These are phyloP conservation scores for Sclerodermus sp. DNA, from an alignment of 2,888 invertebrate genomes.

Conservation along the genomic window DNA sequence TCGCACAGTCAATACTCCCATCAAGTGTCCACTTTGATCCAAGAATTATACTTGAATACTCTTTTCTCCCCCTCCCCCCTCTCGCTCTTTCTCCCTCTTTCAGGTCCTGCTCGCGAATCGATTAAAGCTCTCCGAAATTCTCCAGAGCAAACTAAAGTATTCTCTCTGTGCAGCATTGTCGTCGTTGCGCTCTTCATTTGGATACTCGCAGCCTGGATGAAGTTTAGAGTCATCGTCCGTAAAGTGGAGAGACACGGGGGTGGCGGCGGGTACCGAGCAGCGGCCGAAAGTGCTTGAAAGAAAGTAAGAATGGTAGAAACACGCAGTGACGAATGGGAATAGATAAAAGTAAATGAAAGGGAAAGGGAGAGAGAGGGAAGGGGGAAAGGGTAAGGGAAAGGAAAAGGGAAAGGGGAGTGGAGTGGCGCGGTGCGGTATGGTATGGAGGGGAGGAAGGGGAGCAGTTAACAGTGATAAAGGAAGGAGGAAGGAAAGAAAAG, in stretches of 20 bases:
- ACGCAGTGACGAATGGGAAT: not conserved
- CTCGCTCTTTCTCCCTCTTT: constrained; percentile 6
- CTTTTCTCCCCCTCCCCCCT: constrained; percentile 6
- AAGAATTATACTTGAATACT: not conserved
- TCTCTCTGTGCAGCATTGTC: too few species aligned
- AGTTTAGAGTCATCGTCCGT: too few species aligned
- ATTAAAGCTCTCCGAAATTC: not conserved
- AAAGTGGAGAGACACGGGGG: too few species aligned
- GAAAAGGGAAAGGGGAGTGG: not conserved
- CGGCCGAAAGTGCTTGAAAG: too few species aligned
- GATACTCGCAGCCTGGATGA: too few species aligned
- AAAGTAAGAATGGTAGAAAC: too few species aligned
- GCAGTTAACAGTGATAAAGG: too few species aligned
- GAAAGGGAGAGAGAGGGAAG: constrained; percentile 2
- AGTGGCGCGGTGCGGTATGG: too few species aligned
- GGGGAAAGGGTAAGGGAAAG: not conserved
- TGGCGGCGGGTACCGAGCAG: too few species aligned
- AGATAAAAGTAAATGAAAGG: too few species aligned
- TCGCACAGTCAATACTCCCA: constrained; percentile 8
- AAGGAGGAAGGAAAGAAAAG: constrained; percentile 15
- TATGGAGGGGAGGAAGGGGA: constrained; percentile 3
- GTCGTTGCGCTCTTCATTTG: too few species aligned
- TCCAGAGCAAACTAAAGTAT: constrained; percentile 14
- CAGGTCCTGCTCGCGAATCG: not conserved
- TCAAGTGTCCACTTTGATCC: constrained; percentile 6